These are phyloP conservation scores for Drosophila neoperkinsi DNA, from an alignment of 2,888 invertebrate species.

Conservation along the genomic window DNA sequence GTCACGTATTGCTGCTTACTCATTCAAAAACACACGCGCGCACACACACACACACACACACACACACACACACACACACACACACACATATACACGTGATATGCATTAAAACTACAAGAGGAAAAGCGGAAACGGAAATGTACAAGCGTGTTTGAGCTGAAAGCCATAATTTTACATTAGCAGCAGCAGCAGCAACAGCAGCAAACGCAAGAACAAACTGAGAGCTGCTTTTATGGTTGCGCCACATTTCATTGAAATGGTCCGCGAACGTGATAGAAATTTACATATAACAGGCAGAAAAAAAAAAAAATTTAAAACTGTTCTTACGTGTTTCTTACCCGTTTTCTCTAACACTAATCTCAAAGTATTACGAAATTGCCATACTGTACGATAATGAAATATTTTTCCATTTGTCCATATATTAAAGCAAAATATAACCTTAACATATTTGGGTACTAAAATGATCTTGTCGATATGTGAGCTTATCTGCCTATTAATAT, in stretches of 20 bases:
- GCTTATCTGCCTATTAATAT: background rate
- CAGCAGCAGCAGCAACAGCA: constrained; percentile 23
- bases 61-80: constrained; percentile 13
- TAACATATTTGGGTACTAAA: background rate
- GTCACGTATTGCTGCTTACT: constrained; percentile 50
- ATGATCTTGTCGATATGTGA: background rate
- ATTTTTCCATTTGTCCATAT: background rate
- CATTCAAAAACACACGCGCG: constrained; percentile 40
- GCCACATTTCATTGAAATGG: constrained; percentile 62
- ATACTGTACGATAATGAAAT: background rate
- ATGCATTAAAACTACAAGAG: constrained; percentile 65
- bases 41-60: constrained; percentile 14
- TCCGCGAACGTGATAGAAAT: constrained; percentile 74
- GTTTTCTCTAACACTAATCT: constrained; percentile 19
- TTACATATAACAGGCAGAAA: constrained; percentile 42
- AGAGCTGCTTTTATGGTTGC: constrained; percentile 49
- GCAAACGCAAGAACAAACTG: constrained; percentile 23
- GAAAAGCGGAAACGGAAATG: constrained; percentile 77
- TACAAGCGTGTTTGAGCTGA: constrained; percentile 69
- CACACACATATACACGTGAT: constrained; percentile 22
- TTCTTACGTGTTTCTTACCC: constrained; percentile 47
- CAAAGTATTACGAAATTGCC: background rate
- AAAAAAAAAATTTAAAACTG: constrained; percentile 15
- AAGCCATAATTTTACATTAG: constrained; percentile 74
- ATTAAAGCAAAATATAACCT: background rate